Conservation (phyloP, 1,140 invertebrate species). For the Megathymus violae region DNA sequence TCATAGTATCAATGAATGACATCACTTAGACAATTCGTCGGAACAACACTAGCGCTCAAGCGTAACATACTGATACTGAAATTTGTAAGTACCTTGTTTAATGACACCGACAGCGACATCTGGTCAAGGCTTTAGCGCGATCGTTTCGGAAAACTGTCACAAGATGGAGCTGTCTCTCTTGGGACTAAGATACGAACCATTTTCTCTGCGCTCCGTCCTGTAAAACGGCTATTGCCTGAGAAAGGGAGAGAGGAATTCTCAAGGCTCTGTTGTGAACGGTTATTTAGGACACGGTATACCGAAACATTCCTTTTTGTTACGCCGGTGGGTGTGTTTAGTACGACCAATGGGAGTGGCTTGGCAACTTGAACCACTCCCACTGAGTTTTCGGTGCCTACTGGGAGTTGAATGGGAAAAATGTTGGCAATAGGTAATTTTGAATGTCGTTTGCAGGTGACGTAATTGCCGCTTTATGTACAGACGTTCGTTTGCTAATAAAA, state of each 20-base stretch:
- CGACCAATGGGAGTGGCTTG: conserved; percentile 70
- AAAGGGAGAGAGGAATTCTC: conserved; percentile 81
- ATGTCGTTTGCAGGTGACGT: conserved; percentile 73
- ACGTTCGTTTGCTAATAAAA: conserved; percentile 64
- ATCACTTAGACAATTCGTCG: neutral
- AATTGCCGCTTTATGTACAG: conserved; percentile 73
- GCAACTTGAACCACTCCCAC: conserved; percentile 67
- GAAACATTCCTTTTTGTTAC: conserved; percentile 72
- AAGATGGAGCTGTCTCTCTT: conserved; percentile 64
- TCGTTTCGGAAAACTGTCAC: conserved; percentile 41
- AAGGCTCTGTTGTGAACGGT: conserved; percentile 61
- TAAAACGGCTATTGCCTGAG: conserved; percentile 69
- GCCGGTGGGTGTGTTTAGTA: conserved; percentile 61
- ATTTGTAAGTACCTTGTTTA: too few species aligned
- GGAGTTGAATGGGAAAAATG: conserved; percentile 77
- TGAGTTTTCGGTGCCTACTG: conserved; percentile 77
- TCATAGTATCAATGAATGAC: neutral
- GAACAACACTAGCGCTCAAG: conserved; percentile 18
- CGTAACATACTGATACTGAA: conserved; percentile 8
- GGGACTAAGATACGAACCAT: conserved; percentile 65
- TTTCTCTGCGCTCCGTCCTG: conserved; percentile 73
- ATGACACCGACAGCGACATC: conserved; percentile 66
- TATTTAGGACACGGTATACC: conserved; percentile 56
- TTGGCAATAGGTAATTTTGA: conserved; percentile 81
- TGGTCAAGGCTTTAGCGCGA: conserved; percentile 38